These are phyloP conservation scores for Callorhinus ursinus DNA, from an alignment of 2,113 vertebrate genomes.

Conservation along the genomic window DNA sequence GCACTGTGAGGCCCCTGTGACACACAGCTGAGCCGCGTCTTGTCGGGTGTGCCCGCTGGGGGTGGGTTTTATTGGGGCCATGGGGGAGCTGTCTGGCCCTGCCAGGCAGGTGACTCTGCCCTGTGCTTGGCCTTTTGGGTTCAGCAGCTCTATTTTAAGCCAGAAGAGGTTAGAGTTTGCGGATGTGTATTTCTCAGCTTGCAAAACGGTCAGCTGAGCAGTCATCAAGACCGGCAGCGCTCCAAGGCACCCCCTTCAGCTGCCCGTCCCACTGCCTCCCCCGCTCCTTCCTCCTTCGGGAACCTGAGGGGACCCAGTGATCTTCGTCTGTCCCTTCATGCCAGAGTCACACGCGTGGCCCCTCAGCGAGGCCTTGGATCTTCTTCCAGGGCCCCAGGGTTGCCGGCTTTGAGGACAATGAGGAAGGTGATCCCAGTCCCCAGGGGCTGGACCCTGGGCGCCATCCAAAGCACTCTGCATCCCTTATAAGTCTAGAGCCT, in stretches of 20 bases:
- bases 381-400: background rate
- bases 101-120: slow-evolving; percentile 72
- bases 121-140: slow-evolving; percentile 69
- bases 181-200: slow-evolving; percentile 82
- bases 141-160: slow-evolving; percentile 87
- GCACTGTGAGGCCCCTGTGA: background rate
- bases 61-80: slow-evolving; percentile 58
- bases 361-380: background rate
- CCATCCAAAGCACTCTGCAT: background rate
- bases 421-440: background rate
- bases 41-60: background rate
- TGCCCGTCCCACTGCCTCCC: background rate
- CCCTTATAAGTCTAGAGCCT: background rate
- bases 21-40: background rate
- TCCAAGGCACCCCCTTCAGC: slow-evolving; percentile 23
- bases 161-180: slow-evolving; percentile 72
- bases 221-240: slow-evolving; percentile 83
- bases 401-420: background rate
- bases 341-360: background rate
- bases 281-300: background rate
- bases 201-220: slow-evolving; percentile 82
- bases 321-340: slow-evolving; percentile 44
- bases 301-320: slow-evolving; percentile 34
- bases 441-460: background rate
- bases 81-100: slow-evolving; percentile 37